A percentile compares a stretch with the other conserved stretches of the same genome.
phyloP scores from a whole-genome alignment of 2,888 invertebrate genomes.

The Spisula solida region DNA sequence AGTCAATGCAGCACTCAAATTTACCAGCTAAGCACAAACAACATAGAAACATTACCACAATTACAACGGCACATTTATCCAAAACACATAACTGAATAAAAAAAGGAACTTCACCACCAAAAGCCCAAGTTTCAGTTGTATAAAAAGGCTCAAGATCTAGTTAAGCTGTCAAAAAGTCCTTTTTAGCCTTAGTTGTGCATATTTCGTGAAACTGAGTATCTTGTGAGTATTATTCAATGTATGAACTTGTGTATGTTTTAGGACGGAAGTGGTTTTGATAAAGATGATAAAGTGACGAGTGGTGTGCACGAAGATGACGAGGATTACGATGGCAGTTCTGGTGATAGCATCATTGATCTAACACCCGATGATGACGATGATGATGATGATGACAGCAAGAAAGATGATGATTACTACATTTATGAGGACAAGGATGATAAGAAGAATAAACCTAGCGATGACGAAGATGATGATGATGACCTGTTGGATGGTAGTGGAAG shows the following conservation, averaged over 20 bases:
- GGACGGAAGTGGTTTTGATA: slow-evolving; percentile 45
- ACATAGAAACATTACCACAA: too few species aligned
- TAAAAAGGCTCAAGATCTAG: too few species aligned
- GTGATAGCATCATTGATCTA: slow-evolving; percentile 7
- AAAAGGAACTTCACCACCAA: too few species aligned
- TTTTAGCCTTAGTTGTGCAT: too few species aligned
- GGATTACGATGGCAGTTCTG: slow-evolving; percentile 24
- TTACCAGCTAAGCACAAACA: too few species aligned
- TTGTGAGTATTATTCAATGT: neutral
- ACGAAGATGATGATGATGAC: slow-evolving; percentile 46
- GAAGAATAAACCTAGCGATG: slow-evolving; percentile 11
- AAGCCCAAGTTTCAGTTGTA: too few species aligned
- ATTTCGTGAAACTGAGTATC: neutral
- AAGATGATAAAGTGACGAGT: neutral
- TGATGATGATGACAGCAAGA: slow-evolving; percentile 28
- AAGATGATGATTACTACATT: slow-evolving; percentile 22
- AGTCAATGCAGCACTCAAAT: too few species aligned
- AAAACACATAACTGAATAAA: too few species aligned
- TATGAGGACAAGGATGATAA: slow-evolving; percentile 15
- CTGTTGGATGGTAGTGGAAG: slow-evolving; percentile 43
- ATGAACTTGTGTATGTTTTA: slow-evolving; percentile 8
- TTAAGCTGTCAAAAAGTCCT: too few species aligned
- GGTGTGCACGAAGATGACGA: slow-evolving; percentile 46
- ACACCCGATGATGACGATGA: neutral
- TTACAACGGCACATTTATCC: too few species aligned